Base-by-base conservation (phyloP, 2,888 invertebrate species). In the Caenorhabditis zanzibari region DNA sequence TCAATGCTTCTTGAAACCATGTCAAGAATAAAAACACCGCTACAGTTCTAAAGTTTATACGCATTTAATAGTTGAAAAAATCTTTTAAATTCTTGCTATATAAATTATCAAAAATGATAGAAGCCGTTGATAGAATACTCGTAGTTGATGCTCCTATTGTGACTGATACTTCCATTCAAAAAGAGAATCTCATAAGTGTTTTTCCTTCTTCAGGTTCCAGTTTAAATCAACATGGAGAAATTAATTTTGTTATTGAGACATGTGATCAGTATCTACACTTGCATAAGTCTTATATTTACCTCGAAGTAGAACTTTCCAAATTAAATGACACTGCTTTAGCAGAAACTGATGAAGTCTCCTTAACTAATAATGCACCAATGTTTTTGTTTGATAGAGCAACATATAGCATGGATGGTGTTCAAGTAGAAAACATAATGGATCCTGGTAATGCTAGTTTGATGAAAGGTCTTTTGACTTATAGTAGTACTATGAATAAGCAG, bases 401-500 rank as follows among this genome's bases (percentile, higher is more conserved):
- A 4, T 86, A 86, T 86, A 72, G 52, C 22, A 81, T 84, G 76
- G 85, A 84, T 86, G 85, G 85, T n/a, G 41, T 66, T 26, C 47
- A 66, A 28, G 66, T 61, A 24, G 61, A 61, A 61, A 41, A n/a
- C 10, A 7, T 58, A 16, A 32, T 32, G 32, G 56, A 58, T 58
- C 56, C 56, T n/a, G 56, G 56, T 5, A 58, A 32, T 32, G 56
- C 56, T 32, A 58, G 56, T 58, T 32, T 58, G n/a, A 58, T 58
- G 56, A 58, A 58, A n/a, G 54, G 54, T 0, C 26, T 54, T 1
- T 26, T 54, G 26, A 54, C 54, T 10, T 54, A 54, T 26, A 66
- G 44, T n/a, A 44, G 44, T 19, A 86, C 87, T 19, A 81, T 86
- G 84, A 88, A 84, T 69, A 85, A 88, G 83, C 88, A 88, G 83